These are phyloP conservation scores for Galerucella calmariensis DNA, from an alignment of 2,888 invertebrate genomes.

Conservation along the genomic window DNA sequence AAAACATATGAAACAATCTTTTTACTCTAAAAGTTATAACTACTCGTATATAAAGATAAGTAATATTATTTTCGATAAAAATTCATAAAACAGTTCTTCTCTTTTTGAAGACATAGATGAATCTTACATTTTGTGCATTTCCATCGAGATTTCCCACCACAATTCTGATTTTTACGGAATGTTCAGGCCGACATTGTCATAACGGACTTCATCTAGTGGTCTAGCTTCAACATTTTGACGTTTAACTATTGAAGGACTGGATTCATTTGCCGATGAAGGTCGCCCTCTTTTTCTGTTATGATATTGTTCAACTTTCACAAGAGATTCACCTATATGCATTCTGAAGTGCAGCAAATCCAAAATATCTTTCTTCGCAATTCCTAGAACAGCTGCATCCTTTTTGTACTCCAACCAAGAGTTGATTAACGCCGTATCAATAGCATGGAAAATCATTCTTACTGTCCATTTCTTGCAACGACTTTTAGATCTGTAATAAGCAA, in stretches of 20 bases:
- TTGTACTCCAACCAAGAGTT: neutral
- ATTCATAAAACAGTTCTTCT: too few species aligned
- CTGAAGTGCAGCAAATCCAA: neutral
- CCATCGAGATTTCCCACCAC: too few species aligned
- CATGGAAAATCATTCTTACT: conserved; percentile 7
- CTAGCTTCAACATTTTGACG: conserved; percentile 12
- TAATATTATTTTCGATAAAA: too few species aligned
- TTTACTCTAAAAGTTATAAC: too few species aligned
- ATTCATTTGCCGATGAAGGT: neutral
- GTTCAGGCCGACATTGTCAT: conserved; percentile 16
- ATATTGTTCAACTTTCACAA: too few species aligned
- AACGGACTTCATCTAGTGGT: conserved; percentile 12
- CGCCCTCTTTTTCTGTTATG: neutral
- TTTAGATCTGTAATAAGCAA: too few species aligned
- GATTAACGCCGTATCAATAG: neutral
- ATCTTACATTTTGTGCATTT: too few species aligned
- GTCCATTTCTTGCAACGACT: conserved; percentile 11
- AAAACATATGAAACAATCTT: too few species aligned
- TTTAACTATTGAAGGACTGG: conserved; percentile 6
- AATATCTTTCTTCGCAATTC: conserved; percentile 5
- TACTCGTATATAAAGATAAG: too few species aligned
- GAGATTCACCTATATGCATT: too few species aligned
- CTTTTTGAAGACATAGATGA: too few species aligned
- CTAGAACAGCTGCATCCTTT: neutral
- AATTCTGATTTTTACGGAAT: too few species aligned